Evolutionary conservation across 1,140 invertebrate genomes (phyloP).

Genomic region (Brachionus sp.): DNA sequence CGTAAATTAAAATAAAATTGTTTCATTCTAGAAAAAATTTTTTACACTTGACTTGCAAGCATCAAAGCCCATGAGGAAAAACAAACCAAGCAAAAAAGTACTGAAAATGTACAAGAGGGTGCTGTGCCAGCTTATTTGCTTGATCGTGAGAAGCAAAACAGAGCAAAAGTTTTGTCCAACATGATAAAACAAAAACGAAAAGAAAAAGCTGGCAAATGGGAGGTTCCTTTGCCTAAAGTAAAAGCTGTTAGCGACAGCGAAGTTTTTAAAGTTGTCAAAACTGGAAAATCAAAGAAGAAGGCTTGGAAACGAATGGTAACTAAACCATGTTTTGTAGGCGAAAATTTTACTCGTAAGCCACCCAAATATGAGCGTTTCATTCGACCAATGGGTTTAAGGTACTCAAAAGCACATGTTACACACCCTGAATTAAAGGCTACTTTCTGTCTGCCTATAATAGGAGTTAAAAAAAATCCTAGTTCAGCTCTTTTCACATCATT

Average conservation of each 20-base stretch:
- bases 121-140: slow-evolving; percentile 91
- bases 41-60: slow-evolving; percentile 46
- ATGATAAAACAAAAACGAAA: slow-evolving; percentile 99
- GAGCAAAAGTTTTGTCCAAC: slow-evolving; percentile 92
- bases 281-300: slow-evolving; percentile 86
- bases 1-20: slow-evolving; percentile 54
- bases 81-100: slow-evolving; percentile 71
- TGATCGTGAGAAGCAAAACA: slow-evolving; percentile 87
- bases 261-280: slow-evolving; percentile 89
- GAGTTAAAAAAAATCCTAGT: slow-evolving; percentile 98
- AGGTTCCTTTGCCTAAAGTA: slow-evolving; percentile 98
- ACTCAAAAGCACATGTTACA: slow-evolving; percentile 86
- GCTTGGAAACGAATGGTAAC: slow-evolving; percentile 99
- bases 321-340: slow-evolving; percentile 87
- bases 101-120: slow-evolving; percentile 74
- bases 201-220: slow-evolving; percentile 99
- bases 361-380: slow-evolving; percentile 99
- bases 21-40: not conserved
- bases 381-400: slow-evolving; percentile 75
- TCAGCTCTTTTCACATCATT: slow-evolving; percentile 92
- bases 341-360: slow-evolving; percentile 96
- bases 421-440: slow-evolving; percentile 98
- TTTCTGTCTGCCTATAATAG: slow-evolving; percentile 95
- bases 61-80: slow-evolving; percentile 63
- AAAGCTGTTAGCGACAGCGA: slow-evolving; percentile 93